These are phyloP conservation scores for Bryconaethiops microstoma DNA, from an alignment of 2,797 vertebrate species.

Conservation along the genomic window DNA sequence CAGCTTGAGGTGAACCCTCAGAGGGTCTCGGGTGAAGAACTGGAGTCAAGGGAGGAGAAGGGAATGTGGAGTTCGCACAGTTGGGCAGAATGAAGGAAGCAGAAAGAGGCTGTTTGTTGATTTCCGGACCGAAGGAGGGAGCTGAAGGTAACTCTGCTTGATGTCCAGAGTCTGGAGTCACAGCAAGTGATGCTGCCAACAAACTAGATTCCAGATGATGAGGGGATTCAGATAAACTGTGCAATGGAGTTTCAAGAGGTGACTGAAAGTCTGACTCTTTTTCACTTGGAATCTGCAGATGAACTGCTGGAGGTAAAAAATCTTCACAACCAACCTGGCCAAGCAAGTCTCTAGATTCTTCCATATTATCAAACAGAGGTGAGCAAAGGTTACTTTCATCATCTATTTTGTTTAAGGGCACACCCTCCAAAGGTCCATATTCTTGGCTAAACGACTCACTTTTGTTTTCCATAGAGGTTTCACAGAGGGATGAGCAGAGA, in stretches of 20 bases:
- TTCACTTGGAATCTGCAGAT: background rate
- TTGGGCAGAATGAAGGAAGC: background rate
- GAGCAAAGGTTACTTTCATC: background rate
- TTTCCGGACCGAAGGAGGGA: conserved; percentile 21
- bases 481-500: background rate
- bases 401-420: background rate
- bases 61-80: conserved; percentile 16
- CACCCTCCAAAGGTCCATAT: background rate
- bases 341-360: background rate
- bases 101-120: background rate
- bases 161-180: conserved; percentile 1
- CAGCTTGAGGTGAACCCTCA: background rate
- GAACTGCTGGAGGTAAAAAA: no score
- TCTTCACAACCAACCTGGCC: conserved; percentile 1
- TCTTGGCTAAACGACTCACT: background rate
- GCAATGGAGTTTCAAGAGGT: background rate
- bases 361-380: background rate
- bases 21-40: background rate
- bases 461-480: background rate
- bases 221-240: background rate
- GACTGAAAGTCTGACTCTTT: conserved; percentile 10
- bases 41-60: background rate
- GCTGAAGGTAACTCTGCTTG: conserved; percentile 26
- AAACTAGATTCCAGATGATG: background rate
- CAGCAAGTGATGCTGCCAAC: background rate